A percentile compares a stretch with the other conserved stretches of the same genome.
Conservation (phyloP, 2,797 vertebrate species). For the Epinephelus malabaricus region DNA sequence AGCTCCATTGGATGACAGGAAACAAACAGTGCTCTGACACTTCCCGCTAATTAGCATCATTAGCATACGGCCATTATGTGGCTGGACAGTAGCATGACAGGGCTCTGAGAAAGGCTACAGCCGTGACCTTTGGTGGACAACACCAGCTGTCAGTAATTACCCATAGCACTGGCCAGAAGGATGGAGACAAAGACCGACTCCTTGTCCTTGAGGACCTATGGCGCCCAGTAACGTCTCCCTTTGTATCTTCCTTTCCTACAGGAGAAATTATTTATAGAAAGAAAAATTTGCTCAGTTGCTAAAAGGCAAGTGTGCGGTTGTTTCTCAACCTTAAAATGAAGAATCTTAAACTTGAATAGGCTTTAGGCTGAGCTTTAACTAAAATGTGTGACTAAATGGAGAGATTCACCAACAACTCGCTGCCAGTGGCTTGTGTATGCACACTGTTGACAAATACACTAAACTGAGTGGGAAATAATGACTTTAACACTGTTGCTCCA, state of each 20-base stretch:
- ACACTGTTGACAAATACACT: slow-evolving; percentile 58
- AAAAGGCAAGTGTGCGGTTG: slow-evolving; percentile 41
- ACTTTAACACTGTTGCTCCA: slow-evolving; percentile 53
- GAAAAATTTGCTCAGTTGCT: slow-evolving; percentile 13
- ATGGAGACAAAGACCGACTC: slow-evolving; percentile 67
- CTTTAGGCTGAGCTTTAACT: slow-evolving; percentile 73
- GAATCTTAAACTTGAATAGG: slow-evolving; percentile 65
- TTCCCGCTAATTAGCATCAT: slow-evolving; percentile 88
- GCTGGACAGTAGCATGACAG: slow-evolving; percentile 87
- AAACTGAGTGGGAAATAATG: slow-evolving; percentile 53
- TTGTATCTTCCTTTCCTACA: slow-evolving; percentile 23
- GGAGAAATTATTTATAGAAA: slow-evolving; percentile 56
- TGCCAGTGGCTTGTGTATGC: slow-evolving; percentile 62
- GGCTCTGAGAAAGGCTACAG: slow-evolving; percentile 83
- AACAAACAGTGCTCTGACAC: slow-evolving; percentile 89
- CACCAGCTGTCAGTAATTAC: slow-evolving; percentile 91
- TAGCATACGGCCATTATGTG: slow-evolving; percentile 88
- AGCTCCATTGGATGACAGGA: slow-evolving; percentile 81
- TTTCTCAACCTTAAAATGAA: slow-evolving; percentile 56
- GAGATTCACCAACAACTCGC: slow-evolving; percentile 53
- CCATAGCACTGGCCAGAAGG: slow-evolving; percentile 70
- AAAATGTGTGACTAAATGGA: slow-evolving; percentile 77
- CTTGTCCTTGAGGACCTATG: slow-evolving; percentile 76
- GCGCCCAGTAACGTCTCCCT: slow-evolving; percentile 36
- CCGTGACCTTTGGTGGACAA: slow-evolving; percentile 89